A percentile compares a stretch with the other conserved stretches of the same genome.
Conservation (phyloP, 2,888 invertebrate species). For the Ormyrus labotus region DNA sequence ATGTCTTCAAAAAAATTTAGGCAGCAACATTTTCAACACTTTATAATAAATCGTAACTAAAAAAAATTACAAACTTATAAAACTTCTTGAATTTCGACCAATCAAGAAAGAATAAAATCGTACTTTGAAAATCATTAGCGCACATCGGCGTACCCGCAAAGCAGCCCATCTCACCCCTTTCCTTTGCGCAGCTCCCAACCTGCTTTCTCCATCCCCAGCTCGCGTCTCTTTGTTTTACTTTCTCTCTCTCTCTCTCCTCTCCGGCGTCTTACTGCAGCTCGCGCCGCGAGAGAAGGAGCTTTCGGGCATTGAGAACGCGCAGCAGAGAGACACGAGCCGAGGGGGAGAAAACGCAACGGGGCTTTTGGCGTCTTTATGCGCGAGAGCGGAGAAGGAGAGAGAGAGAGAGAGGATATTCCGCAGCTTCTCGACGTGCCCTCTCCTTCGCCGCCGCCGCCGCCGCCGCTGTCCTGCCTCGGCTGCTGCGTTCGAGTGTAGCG, state of each 20-base stretch:
- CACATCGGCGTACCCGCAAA: not conserved
- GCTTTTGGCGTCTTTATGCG: constrained; percentile 43
- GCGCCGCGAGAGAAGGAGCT: not conserved
- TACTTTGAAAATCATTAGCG: no score
- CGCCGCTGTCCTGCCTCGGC: not conserved
- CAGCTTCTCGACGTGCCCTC: constrained; percentile 24
- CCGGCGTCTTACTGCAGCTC: not conserved
- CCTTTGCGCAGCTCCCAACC: not conserved
- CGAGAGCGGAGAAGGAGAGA: not conserved
- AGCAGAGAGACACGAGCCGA: not conserved
- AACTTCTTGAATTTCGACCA: no score
- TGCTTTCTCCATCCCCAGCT: not conserved
- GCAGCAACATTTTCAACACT: no score
- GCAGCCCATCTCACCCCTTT: constrained; percentile 4
- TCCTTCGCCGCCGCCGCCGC: not conserved
- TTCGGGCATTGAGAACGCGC: not conserved
- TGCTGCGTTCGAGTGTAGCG: constrained; percentile 33
- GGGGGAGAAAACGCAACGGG: constrained; percentile 4
- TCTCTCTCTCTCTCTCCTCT: not conserved
- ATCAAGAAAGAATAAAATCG: no score
- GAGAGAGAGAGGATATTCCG: constrained; percentile 10
- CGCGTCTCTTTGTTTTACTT: constrained; percentile 22
- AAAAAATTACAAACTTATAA: no score
- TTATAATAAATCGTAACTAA: no score
- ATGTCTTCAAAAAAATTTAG: no score